These are phyloP conservation scores for Sphinx pinastri DNA, from an alignment of 2,888 invertebrate species.

Conservation along the genomic window DNA sequence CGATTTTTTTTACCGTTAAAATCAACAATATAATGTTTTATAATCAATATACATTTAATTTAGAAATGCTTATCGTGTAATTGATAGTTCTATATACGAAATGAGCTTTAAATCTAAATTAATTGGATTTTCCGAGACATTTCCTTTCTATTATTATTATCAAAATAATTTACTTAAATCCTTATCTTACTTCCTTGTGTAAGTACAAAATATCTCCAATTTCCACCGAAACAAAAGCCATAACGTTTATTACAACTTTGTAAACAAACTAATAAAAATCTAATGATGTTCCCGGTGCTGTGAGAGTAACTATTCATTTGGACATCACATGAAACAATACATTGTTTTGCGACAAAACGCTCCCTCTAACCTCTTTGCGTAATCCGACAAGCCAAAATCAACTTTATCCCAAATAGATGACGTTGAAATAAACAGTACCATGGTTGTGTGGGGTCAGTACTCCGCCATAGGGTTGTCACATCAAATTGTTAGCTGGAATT, in stretches of 20 bases:
- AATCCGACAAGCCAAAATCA: not conserved
- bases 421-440: not conserved
- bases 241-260: conserved; percentile 5
- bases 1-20: too few relatives aligned
- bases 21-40: too few relatives aligned
- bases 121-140: too few relatives aligned
- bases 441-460: not conserved
- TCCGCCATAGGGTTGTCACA: conserved; percentile 3
- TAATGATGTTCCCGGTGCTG: conserved; percentile 15
- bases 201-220: not conserved
- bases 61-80: too few relatives aligned
- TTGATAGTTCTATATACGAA: too few relatives aligned
- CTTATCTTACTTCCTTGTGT: too few relatives aligned
- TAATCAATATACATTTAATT: too few relatives aligned
- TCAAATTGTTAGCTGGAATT: not conserved
- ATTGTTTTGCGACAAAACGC: conserved; percentile 20
- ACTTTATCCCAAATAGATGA: not conserved
- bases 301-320: conserved; percentile 20
- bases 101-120: too few relatives aligned
- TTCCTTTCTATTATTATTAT: too few relatives aligned
- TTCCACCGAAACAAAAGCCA: not conserved
- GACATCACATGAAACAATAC: conserved; percentile 20
- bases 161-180: too few relatives aligned
- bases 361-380: not conserved
- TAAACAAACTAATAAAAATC: conserved; percentile 21